Conservation (phyloP, 2,888 invertebrate species). For the Aleiodes leptofemur region DNA sequence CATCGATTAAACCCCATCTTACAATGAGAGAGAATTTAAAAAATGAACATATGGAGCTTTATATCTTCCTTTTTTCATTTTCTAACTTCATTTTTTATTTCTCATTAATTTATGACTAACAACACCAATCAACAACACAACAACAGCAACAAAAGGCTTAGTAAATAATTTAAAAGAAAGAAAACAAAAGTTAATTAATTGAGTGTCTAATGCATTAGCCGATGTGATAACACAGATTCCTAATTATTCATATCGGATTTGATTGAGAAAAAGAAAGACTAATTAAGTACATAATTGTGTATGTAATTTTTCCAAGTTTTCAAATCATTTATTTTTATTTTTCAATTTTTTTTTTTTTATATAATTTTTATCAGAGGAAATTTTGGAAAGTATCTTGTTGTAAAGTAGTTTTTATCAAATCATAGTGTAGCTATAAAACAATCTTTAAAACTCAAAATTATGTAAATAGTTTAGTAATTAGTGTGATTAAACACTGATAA, state of each 20-base stretch:
- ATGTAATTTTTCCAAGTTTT: constrained; percentile 22
- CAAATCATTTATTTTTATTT: background rate
- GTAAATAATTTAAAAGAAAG: constrained; percentile 5
- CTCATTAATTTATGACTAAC: constrained; percentile 31
- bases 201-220: constrained; percentile 25
- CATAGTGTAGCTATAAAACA: constrained; percentile 5
- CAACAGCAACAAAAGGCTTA: constrained; percentile 20
- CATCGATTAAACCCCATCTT: constrained; percentile 73
- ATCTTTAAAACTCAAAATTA: constrained; percentile 16
- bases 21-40: constrained; percentile 59
- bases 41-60: constrained; percentile 27
- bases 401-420: constrained; percentile 14
- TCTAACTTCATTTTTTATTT: background rate
- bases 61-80: constrained; percentile 22
- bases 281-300: constrained; percentile 19
- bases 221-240: constrained; percentile 17
- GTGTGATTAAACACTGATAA: constrained; percentile 3
- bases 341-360: background rate
- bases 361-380: background rate
- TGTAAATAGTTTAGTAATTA: constrained; percentile 21
- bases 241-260: constrained; percentile 15
- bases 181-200: background rate
- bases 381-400: constrained; percentile 4
- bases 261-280: background rate
- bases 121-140: constrained; percentile 26